Percentiles rank a stretch among this genome's conserved stretches.
Conservation (phyloP, 2,888 invertebrate genomes). For the Sesia apiformis region DNA sequence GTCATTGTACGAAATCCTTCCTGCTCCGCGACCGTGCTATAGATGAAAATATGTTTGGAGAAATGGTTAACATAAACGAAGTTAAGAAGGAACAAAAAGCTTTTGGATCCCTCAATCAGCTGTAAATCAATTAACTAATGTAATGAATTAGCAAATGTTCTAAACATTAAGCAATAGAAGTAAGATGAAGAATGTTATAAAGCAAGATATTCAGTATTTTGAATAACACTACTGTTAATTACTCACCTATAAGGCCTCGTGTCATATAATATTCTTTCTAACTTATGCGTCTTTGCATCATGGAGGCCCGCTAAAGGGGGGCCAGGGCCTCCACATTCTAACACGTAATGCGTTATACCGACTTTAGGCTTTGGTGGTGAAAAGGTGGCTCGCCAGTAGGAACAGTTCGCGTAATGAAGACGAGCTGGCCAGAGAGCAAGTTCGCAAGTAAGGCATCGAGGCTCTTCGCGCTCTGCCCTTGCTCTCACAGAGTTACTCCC, state of each 20-base stretch:
- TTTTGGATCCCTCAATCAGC: no score
- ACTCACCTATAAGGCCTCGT: slow-evolving; percentile 77
- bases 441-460: slow-evolving; percentile 91
- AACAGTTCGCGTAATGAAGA: slow-evolving; percentile 88
- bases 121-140: no score
- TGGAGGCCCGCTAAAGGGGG: slow-evolving; percentile 89
- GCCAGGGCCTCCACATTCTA: slow-evolving; percentile 94
- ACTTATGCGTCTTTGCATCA: slow-evolving; percentile 82
- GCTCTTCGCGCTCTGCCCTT: slow-evolving; percentile 77
- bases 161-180: no score
- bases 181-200: no score
- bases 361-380: slow-evolving; percentile 66
- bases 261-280: slow-evolving; percentile 85
- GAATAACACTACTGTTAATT: no score
- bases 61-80: no score
- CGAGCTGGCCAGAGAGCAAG: slow-evolving; percentile 86
- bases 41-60: no score
- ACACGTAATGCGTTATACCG: slow-evolving; percentile 79
- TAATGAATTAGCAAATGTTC: no score
- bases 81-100: no score
- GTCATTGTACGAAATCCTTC: no score
- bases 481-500: slow-evolving; percentile 64
- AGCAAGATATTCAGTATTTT: no score
- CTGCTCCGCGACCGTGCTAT: no score
- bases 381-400: slow-evolving; percentile 87